Base-by-base conservation (phyloP, 2,888 invertebrate species). In the Ditylenchus weischeri region DNA sequence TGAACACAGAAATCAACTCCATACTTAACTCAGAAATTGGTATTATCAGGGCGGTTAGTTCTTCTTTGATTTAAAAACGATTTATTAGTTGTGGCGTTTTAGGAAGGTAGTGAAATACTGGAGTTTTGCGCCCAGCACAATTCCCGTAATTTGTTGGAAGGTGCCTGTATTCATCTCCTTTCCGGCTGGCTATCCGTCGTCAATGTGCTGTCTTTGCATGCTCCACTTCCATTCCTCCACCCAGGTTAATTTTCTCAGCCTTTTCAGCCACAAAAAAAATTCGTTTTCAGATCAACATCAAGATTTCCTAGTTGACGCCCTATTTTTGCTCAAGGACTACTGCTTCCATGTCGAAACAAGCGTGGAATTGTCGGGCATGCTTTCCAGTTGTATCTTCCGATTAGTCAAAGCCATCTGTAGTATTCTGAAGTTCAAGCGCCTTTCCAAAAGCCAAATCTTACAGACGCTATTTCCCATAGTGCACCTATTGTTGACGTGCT, bases 131-230 rank as follows among this genome's bases (percentile, higher is more conserved):
- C 75, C 0, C 69, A 72, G 50, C 68, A 75, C 60, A 80, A 80
- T 64, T 73, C 75, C n/a, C 68, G 71, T 23, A 62, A 65, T 43
- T 68, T 77, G 63, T 69, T 81, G 35, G 73, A 73, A 67, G 74
- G 67, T n/a, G 61, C 74, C 7, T 73, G 74, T 60, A 61, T 76
- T 8, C 74, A 69, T 59, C 48, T 79, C 21, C 69, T 81, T 13
- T 74, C 75, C 48, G 80, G 79, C 21, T 79, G 79, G 69, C 72
- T 78, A 6, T 72, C 79, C 8, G 68, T 79, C 13, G 67, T 80
- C 66, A 79, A 79, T 60, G 78, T 77, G 13, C 68, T 80, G n/a
- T 70, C 76, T 5, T 62, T 76, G 35, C 76, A 76, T 65, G 72
- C 79, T 4, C 80, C 80, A 0, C 71, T 80, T 15, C 73, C 75